phyloP scores from a whole-genome alignment of 2,888 invertebrate species.

The Oeneis ivallda region DNA sequence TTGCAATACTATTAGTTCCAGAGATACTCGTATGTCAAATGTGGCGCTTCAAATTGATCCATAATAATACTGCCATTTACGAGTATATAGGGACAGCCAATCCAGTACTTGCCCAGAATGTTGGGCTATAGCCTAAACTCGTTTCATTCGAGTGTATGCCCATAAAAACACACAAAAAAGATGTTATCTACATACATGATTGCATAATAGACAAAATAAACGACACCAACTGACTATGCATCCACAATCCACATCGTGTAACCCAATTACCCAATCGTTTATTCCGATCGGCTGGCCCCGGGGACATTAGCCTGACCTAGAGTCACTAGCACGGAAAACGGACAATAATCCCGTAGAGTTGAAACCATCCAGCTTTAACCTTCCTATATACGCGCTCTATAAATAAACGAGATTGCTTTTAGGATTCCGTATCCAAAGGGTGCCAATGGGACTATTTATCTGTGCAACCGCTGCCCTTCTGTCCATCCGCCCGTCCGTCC shows the following conservation, averaged over 20 bases:
- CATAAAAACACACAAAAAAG: background rate
- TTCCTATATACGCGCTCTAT: background rate
- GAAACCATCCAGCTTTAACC: background rate
- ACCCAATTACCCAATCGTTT: conserved; percentile 44
- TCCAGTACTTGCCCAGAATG: too few relatives aligned
- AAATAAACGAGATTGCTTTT: background rate
- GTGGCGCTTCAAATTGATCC: too few relatives aligned
- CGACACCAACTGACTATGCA: conserved; percentile 19
- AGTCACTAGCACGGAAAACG: conserved; percentile 34
- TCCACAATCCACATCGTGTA: conserved; percentile 30
- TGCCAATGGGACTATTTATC: too few relatives aligned
- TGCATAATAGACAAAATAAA: conserved; percentile 4
- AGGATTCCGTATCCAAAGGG: too few relatives aligned
- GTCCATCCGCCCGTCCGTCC: too few relatives aligned
- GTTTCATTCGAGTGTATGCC: too few relatives aligned
- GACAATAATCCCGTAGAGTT: conserved; percentile 28
- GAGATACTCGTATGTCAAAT: too few relatives aligned
- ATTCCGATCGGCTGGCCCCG: conserved; percentile 37
- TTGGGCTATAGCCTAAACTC: too few relatives aligned
- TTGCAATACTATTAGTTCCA: too few relatives aligned
- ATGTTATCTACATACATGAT: background rate
- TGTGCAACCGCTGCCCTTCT: too few relatives aligned
- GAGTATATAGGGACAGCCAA: too few relatives aligned
- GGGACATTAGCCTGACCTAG: conserved; percentile 31
- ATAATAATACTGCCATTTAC: too few relatives aligned